These are phyloP conservation scores for Caenorhabditis elegans DNA, from an alignment of 1,140 invertebrate species.

Conservation along the genomic window DNA sequence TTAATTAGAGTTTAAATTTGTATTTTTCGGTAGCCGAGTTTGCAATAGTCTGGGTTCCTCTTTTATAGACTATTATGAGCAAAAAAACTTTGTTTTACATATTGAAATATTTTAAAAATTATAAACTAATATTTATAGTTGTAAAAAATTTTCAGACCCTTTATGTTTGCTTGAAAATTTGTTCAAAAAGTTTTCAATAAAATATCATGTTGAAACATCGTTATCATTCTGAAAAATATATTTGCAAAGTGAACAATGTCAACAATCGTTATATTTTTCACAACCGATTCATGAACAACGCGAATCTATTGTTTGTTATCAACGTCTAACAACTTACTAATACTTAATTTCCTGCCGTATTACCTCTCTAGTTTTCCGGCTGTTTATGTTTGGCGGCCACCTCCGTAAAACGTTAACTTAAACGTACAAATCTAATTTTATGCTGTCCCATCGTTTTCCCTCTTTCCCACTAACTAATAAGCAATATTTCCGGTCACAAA, in stretches of 20 bases:
- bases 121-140: too few relatives aligned
- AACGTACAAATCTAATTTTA: background rate
- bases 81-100: too few relatives aligned
- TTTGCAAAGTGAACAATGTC: background rate
- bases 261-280: background rate
- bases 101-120: too few relatives aligned
- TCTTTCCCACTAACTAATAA: background rate
- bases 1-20: too few relatives aligned
- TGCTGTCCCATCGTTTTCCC: background rate
- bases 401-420: background rate
- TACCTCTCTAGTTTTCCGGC: background rate
- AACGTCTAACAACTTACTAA: background rate
- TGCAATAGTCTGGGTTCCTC: too few relatives aligned
- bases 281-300: background rate
- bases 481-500: conserved; percentile 24
- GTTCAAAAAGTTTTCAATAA: too few relatives aligned
- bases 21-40: too few relatives aligned
- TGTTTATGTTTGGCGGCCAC: background rate
- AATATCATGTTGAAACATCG: too few relatives aligned
- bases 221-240: too few relatives aligned
- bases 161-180: too few relatives aligned
- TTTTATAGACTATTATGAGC: too few relatives aligned
- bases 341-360: background rate
- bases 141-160: too few relatives aligned
- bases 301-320: background rate